These are phyloP conservation scores for Pandemis heparana DNA, from an alignment of 2,888 invertebrate species.

Conservation along the genomic window DNA sequence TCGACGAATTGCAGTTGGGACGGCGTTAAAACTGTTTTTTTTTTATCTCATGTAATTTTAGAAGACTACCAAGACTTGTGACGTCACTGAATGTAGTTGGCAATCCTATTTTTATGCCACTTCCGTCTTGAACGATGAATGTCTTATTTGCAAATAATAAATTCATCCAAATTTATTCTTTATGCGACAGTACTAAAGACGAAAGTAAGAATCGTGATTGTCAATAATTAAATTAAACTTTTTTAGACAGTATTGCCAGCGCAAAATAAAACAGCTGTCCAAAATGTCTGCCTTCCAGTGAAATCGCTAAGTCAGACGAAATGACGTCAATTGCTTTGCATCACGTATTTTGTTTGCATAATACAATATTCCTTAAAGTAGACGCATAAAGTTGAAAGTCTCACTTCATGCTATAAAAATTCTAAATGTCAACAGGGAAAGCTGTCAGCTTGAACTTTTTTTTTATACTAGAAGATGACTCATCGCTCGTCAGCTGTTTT, in stretches of 20 bases:
- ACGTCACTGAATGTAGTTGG: constrained; percentile 84
- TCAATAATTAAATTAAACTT: constrained; percentile 39
- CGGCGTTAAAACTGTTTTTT: constrained; percentile 71
- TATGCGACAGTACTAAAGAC: constrained; percentile 60
- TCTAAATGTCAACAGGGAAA: constrained; percentile 6
- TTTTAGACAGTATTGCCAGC: constrained; percentile 38
- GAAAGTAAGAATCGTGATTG: constrained; percentile 54
- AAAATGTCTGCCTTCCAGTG: constrained; percentile 18
- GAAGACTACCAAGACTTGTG: constrained; percentile 78
- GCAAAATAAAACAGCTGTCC: constrained; percentile 37
- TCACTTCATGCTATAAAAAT: background rate
- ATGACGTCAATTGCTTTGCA: constrained; percentile 12
- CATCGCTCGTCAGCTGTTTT: constrained; percentile 41
- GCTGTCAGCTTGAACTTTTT: background rate
- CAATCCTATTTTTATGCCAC: constrained; percentile 83
- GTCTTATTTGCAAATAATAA: constrained; percentile 61
- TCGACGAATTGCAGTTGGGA: constrained; percentile 66
- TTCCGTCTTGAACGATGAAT: constrained; percentile 74
- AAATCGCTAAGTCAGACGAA: background rate
- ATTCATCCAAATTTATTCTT: constrained; percentile 63
- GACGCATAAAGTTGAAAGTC: background rate
- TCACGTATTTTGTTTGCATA: background rate
- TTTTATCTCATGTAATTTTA: constrained; percentile 80
- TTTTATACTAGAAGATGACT: constrained; percentile 30
- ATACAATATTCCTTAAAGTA: background rate